Base-by-base conservation (phyloP, 2,888 invertebrate genomes). In the Tortricodes alternella region DNA sequence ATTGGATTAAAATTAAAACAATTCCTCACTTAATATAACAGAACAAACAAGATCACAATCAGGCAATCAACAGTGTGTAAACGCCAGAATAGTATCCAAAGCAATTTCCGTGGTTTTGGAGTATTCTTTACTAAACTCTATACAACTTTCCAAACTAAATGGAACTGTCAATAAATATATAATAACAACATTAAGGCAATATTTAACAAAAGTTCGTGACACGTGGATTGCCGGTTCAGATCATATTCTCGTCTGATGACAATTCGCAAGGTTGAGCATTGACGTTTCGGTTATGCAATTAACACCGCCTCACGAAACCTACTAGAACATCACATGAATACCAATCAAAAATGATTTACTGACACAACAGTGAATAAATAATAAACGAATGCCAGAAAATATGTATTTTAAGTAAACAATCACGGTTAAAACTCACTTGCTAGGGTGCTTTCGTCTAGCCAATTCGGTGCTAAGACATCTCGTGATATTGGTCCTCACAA, bases 391-490 rank as follows among this genome's bases (percentile, higher is more conserved):
- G 21, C 1, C 35, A 11, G 7, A 18, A 50, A 37, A 32, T 46
- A 27, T 11, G 38, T n/a, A 58, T 48, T 58, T 61, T 41, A 34
- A 34, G 46, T 48, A 58, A 60, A 62, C 61, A 48, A 53, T 51
- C 38, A 52, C n/a, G 21, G 44, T 53, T 38, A 53, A 46, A 68
- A 81, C 89, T 88, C 87, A 93, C 94, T 92, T 92, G 73, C 91
- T 92, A 58, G 89, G 85, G 73, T 91, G 86, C 85, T 92, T 92
- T 80, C 92, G 92, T 84, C 92, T 93, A 62, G 90, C 78, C 77
- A 93, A 91, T 83, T 94, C 93, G 63, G 92, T 91, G 66, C 91
- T 91, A 65, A 93, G 67, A 81, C 93, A 93, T 85, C 93, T 92
- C 61, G 92, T 82, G 67, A 91, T 78, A 80, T 93, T 94, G 62